Evolutionary conservation across 2,113 vertebrate genomes (phyloP), one percentile per base, ranked within the genome.

Genomic region (Halcyon senegalensis): DNA sequence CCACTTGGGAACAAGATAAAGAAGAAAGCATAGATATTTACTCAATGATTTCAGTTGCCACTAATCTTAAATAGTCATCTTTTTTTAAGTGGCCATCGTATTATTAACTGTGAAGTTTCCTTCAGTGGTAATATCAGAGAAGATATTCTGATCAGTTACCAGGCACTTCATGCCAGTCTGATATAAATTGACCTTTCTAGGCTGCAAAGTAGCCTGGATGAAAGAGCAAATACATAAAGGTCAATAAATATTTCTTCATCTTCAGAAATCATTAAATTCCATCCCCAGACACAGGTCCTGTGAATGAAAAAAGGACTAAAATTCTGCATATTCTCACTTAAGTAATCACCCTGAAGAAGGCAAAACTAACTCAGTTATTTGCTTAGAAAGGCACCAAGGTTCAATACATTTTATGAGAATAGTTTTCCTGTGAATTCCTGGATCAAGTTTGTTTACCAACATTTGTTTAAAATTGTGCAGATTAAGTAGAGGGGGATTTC

Each of bases 191-290:
- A 87, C 94, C 92, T 96, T 96, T 93, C 60, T 39, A 75, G 69
- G 25, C 86, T 89, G 69, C 76, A 79, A 92, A 94, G 55, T 75
- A 95, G 48, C 73, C 80, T 81, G 48, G 51, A 92, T 78, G 51
- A 95, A 93, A 94, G 23, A 89, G 56, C 79, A 96, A 90, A 84
- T 63, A 62, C 17, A 31, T 81, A 89, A 95, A 94, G 80, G 66
- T 92, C 86, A 91, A 72, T 16, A 94, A 89, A 62, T 79, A 95
- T 50, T 94, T 94, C 94, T 93, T 96, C 76, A 96, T 95, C 81
- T 95, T 89, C 86, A 84, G 33, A 76, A 96, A 28, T 31, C 73
- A 87, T 89, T 94, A 56, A 88, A 88, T 81, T 86, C 41, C 37
- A 44, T 76, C 48, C 53, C 73, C 62, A 84, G 85, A 59, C 50